Evolutionary conservation across 2,113 vertebrate genomes (phyloP).

Genomic region (Brienomyrus longianalis): DNA sequence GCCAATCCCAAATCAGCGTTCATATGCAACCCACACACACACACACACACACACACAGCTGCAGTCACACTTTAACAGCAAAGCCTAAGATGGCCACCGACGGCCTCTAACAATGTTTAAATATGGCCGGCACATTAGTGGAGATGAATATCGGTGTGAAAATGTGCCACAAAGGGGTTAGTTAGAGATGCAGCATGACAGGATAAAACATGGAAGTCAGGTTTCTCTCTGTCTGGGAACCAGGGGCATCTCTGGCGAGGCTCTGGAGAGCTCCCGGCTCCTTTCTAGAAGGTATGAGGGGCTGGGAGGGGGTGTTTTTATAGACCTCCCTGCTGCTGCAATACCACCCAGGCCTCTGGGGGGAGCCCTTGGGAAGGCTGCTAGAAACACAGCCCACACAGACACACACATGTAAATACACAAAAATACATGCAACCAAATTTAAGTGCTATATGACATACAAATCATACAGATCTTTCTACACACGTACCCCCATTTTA

Average conservation of each 20-base stretch:
- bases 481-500: not conserved
- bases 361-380: not conserved
- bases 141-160: not conserved
- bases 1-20: not conserved
- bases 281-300: not conserved
- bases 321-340: slow-evolving; percentile 2
- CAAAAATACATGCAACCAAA: not conserved
- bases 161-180: not conserved
- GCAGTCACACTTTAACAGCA: not conserved
- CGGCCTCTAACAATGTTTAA: not conserved
- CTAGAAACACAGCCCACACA: not conserved
- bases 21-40: not conserved
- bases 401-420: not conserved
- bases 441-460: not conserved
- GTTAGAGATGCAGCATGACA: not conserved
- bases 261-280: not conserved
- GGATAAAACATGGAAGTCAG: not conserved
- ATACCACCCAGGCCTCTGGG: slow-evolving; percentile 23
- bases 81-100: not conserved
- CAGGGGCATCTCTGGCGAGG: not conserved
- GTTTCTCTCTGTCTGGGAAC: not conserved
- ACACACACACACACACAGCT: not conserved
- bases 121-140: not conserved
- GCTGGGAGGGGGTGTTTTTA: not conserved
- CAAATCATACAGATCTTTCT: not conserved